Evolutionary conservation across 2,888 invertebrate genomes (phyloP), one percentile per base, ranked within the genome.

Genomic region (Drosophila melanosoma): DNA sequence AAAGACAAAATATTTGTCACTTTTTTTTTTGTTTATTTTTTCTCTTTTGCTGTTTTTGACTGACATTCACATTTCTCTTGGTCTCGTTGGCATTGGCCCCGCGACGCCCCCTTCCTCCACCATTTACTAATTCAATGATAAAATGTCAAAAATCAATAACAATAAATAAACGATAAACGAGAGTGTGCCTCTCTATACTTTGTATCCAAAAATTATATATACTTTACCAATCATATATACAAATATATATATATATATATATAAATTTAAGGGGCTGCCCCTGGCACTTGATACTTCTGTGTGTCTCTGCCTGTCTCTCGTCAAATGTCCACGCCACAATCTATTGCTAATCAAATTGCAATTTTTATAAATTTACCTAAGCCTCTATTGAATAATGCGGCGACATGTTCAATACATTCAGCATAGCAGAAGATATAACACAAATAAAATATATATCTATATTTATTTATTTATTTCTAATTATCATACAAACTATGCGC

Each of bases 141-240:
- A 89, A 89, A 90, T 88, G 88, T 88, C 88, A 89, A 88, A 90
- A 88, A 90, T 90, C 90, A 90, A 89, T 88, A 89, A 89, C 79
- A 81, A 89, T 90, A 90, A 88, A 90, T 83, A 89, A 85, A 88
- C 74, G 79, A 88, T 81, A 88, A 88, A 89, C 76, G 81, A 79
- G 81, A 83, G 76, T 83, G 69, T 76, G 71, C 73, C 70, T 67
- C 38, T 32, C 68, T 79, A 82, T 87, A 86, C 89, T 86, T 86
- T 86, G 86, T 82, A 86, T 84, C 74, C 83, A 54, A 60, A 59
- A 59, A 49, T 26, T n/a, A 29, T 32, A 29, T 56, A 40, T 40
- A 40, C 45, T 29, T 12, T 12, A 29, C 29, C 29, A 29, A 29
- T 29, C 2, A 36, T 32, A 49, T 33, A 52, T 23, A 20, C 20